phyloP scores from a whole-genome alignment of 2,797 vertebrate species.

The Prionace glauca region DNA sequence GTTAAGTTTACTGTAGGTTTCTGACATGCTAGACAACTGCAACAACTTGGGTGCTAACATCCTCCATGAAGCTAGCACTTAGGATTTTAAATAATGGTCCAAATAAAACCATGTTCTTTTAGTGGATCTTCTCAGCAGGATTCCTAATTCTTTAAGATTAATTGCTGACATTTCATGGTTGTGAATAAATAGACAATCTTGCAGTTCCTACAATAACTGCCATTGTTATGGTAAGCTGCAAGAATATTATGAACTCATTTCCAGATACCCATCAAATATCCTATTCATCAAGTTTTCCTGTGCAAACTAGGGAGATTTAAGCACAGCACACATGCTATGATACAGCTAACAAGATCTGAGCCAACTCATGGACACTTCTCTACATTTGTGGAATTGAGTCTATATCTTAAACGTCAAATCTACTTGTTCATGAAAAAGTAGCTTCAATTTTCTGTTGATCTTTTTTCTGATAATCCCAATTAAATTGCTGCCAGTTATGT shows the following conservation, averaged over 20 bases:
- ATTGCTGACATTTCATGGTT: not conserved
- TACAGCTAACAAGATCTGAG: not conserved
- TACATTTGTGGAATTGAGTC: not conserved
- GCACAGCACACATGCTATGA: not conserved
- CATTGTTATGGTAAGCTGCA: not conserved
- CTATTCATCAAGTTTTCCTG: not conserved
- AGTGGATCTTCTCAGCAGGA: not conserved
- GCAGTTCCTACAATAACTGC: not conserved
- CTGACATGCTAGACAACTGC: not conserved
- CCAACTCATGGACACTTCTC: not conserved
- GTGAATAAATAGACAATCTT: not conserved
- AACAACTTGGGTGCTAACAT: not conserved
- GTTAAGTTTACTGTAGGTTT: not conserved
- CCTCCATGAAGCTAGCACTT: not conserved
- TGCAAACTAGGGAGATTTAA: not conserved
- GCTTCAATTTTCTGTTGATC: not conserved
- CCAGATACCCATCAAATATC: not conserved
- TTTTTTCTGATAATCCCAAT: conserved; percentile 1
- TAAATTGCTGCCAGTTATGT: not conserved
- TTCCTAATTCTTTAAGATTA: not conserved
- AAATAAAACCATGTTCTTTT: not conserved
- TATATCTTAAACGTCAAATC: not conserved
- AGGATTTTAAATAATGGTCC: not conserved
- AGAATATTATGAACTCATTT: not conserved
- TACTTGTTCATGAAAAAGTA: not conserved